Percentiles rank a stretch among this genome's conserved stretches.
Evolutionary conservation across 2,888 invertebrate genomes (phyloP).

Genomic region (Melanotus villosus): DNA sequence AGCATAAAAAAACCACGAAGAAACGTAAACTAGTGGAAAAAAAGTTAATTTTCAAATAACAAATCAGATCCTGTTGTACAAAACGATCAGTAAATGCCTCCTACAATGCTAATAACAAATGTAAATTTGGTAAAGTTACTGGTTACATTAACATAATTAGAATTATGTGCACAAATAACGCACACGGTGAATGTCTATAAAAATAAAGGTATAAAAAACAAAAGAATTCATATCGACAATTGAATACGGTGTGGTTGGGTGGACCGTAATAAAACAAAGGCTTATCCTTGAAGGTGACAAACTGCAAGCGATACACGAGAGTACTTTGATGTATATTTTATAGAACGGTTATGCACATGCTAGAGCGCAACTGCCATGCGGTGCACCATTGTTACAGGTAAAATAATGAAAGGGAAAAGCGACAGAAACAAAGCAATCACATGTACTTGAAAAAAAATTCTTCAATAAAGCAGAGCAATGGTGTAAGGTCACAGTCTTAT

Average conservation of each 20-base stretch:
- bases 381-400: constrained; percentile 32
- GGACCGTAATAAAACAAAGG: constrained; percentile 30
- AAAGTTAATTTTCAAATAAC: no score
- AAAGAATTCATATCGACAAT: constrained; percentile 5
- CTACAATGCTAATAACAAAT: no score
- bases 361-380: constrained; percentile 14
- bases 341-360: constrained; percentile 10
- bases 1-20: no score
- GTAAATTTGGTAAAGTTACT: no score
- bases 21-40: no score
- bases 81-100: no score
- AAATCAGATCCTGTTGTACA: no score
- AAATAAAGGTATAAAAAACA: constrained; percentile 5
- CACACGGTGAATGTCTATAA: not conserved
- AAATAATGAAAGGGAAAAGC: constrained; percentile 41
- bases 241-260: constrained; percentile 1
- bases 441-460: constrained; percentile 57
- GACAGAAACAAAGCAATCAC: constrained; percentile 37
- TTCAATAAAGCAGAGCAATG: constrained; percentile 49
- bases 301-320: constrained; percentile 10
- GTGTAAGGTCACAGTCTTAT: constrained; percentile 63
- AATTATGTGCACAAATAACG: not conserved
- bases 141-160: not conserved
- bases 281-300: constrained; percentile 32
- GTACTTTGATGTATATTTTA: not conserved